These are phyloP conservation scores for Ladona fulva DNA, from an alignment of 1,140 invertebrate species.

Conservation along the genomic window DNA sequence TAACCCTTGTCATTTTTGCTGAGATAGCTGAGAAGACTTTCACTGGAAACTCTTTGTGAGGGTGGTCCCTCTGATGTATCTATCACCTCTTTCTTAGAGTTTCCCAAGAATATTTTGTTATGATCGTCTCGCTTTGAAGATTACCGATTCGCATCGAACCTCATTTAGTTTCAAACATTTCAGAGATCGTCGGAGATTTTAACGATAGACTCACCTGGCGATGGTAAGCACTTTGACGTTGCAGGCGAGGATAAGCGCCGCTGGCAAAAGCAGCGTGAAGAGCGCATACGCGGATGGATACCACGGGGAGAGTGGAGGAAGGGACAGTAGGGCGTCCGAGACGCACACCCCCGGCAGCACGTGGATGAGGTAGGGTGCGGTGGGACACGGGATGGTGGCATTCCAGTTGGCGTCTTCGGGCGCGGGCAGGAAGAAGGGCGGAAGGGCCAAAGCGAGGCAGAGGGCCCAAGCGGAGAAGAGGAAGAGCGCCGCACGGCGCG, in stretches of 20 bases:
- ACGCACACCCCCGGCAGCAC: conserved; percentile 50
- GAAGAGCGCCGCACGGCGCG: conserved; percentile 45
- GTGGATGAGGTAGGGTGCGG: conserved; percentile 43
- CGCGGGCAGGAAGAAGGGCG: conserved; percentile 37
- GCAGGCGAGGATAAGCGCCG: conserved; percentile 56
- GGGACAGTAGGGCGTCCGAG: conserved; percentile 44
- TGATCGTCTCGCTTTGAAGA: no score
- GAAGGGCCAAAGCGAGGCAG: conserved; percentile 33
- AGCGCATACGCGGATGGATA: conserved; percentile 55
- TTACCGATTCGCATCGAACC: no score
- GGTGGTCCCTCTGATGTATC: no score
- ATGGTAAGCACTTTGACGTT: conserved; percentile 48
- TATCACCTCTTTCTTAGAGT: no score
- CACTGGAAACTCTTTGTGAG: no score
- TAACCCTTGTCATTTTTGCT: no score
- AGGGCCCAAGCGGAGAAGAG: conserved; percentile 41
- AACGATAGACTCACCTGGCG: neutral
- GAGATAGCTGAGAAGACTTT: no score
- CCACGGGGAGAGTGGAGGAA: conserved; percentile 36
- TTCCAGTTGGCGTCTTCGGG: conserved; percentile 51
- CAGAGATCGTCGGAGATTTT: no score
- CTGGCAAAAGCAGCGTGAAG: conserved; percentile 55
- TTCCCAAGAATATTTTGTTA: no score
- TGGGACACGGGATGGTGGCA: conserved; percentile 39
- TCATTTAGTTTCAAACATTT: no score